A percentile compares a stretch with the other conserved stretches of the same genome.
phyloP scores from a whole-genome alignment of 1,140 invertebrate genomes.

The Aleiodes sp. region DNA sequence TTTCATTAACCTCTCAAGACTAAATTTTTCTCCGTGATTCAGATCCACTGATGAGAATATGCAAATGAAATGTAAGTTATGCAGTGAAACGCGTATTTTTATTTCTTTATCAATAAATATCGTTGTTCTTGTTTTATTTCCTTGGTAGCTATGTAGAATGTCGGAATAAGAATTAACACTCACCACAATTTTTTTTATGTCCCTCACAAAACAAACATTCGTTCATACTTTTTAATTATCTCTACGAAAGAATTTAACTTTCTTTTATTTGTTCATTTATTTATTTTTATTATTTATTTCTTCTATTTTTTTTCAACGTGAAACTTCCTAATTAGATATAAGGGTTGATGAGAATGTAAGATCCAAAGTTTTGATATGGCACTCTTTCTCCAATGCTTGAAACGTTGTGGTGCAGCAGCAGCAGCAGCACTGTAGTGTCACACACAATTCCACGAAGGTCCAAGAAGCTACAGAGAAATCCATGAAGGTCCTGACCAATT shows the following conservation, averaged over 20 bases:
- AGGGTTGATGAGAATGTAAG: slow-evolving; percentile 13
- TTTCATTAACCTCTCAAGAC: no score
- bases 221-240: slow-evolving; percentile 12
- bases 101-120: no score
- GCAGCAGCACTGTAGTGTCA: neutral
- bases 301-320: neutral
- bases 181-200: neutral
- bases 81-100: no score
- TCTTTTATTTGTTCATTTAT: no score
- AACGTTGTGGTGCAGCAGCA: neutral
- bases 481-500: slow-evolving; percentile 15
- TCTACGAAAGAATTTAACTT: neutral
- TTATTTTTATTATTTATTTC: neutral
- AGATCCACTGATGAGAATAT: no score
- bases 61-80: no score
- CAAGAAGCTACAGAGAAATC: slow-evolving; percentile 1
- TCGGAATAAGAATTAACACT: neutral
- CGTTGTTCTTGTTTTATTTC: no score
- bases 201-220: neutral
- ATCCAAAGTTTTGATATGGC: slow-evolving; percentile 10
- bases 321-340: slow-evolving; percentile 12
- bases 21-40: no score
- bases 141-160: no score
- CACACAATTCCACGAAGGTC: slow-evolving; percentile 15
- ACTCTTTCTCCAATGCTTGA: slow-evolving; percentile 16